These are phyloP conservation scores for Danio aesculapii DNA, from an alignment of 2,797 vertebrate genomes.

Conservation along the genomic window DNA sequence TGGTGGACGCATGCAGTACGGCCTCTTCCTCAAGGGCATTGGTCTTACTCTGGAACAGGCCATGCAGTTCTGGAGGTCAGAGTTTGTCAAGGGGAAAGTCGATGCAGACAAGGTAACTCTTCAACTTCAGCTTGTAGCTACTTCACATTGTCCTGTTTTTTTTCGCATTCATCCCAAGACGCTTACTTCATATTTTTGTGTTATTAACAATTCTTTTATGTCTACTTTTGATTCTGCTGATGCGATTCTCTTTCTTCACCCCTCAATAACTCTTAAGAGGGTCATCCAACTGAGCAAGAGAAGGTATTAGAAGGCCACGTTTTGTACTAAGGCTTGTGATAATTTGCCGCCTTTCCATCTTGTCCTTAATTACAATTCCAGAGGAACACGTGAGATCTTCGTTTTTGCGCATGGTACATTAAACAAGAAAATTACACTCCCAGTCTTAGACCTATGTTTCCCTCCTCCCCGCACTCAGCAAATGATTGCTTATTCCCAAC, in stretches of 20 bases:
- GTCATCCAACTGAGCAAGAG: constrained; percentile 43
- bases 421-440: constrained; percentile 63
- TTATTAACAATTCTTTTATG: neutral
- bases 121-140: neutral
- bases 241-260: constrained; percentile 43
- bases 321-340: constrained; percentile 53
- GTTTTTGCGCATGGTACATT: constrained; percentile 65
- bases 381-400: constrained; percentile 34
- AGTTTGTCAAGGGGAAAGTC: constrained; percentile 93
- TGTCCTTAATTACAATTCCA: constrained; percentile 59
- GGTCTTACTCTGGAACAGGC: constrained; percentile 95
- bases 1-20: constrained; percentile 96
- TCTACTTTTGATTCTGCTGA: constrained; percentile 28
- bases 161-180: neutral
- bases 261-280: constrained; percentile 48
- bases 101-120: constrained; percentile 92
- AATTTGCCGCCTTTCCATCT: constrained; percentile 46
- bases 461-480: constrained; percentile 19
- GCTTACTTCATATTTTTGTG: neutral
- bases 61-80: constrained; percentile 94
- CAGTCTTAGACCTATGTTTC: constrained; percentile 43
- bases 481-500: constrained; percentile 55
- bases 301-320: constrained; percentile 23
- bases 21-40: constrained; percentile 96
- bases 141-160: constrained; percentile 20